phyloP scores from a whole-genome alignment of 2,888 invertebrate genomes.

The Drosophila demipolita region DNA sequence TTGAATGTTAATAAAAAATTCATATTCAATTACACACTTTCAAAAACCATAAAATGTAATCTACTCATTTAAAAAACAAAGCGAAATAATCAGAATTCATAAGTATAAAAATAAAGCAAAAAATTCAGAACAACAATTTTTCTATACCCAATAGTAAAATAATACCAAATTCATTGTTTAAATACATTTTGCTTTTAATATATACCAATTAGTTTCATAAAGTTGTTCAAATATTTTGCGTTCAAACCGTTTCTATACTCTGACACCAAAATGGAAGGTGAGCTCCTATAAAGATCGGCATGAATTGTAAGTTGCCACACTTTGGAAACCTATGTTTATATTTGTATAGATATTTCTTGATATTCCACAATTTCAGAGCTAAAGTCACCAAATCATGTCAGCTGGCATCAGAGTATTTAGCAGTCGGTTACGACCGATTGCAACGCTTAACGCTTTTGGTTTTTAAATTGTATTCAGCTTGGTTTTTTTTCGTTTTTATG shows the following conservation, averaged over 20 bases:
- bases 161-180: slow-evolving; percentile 1
- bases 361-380: neutral
- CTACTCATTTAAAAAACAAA: too few relatives aligned
- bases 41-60: neutral
- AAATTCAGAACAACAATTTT: neutral
- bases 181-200: slow-evolving; percentile 82
- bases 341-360: neutral
- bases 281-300: neutral
- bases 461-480: slow-evolving; percentile 40
- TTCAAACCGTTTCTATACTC: slow-evolving; percentile 40
- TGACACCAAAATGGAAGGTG: neutral
- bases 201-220: slow-evolving; percentile 89
- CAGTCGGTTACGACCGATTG: neutral
- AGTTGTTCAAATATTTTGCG: slow-evolving; percentile 13
- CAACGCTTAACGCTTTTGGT: neutral
- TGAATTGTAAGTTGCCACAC: neutral
- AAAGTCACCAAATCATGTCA: neutral
- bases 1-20: neutral
- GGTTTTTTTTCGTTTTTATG: slow-evolving; percentile 24
- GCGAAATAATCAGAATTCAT: neutral
- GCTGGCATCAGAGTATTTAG: neutral
- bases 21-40: neutral
- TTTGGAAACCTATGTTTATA: neutral
- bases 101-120: neutral
- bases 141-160: neutral